phyloP scores from a whole-genome alignment of 2,113 vertebrate species.

The Periophthalmodon schlosseri region DNA sequence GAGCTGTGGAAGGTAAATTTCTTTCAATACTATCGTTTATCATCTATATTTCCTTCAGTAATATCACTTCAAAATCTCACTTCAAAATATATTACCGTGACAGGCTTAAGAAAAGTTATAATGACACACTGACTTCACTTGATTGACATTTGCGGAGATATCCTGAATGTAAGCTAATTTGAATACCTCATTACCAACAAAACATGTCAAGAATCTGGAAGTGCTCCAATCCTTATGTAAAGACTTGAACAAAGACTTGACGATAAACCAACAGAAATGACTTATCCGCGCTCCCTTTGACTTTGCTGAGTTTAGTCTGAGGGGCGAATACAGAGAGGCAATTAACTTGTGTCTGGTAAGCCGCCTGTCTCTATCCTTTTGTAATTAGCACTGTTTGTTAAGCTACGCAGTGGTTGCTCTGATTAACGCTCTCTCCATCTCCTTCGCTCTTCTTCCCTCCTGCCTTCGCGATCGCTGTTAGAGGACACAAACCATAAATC shows the following conservation, averaged over 20 bases:
- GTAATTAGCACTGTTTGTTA: constrained; percentile 81
- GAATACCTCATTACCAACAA: too few species aligned
- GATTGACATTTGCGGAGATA: too few species aligned
- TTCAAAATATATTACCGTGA: too few species aligned
- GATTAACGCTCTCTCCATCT: constrained; percentile 65
- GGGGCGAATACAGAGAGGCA: constrained; percentile 67
- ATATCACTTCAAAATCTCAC: too few species aligned
- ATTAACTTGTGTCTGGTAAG: constrained; percentile 78
- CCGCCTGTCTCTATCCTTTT: constrained; percentile 74
- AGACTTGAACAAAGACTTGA: not conserved
- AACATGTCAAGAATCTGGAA: not conserved
- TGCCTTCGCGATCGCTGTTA: constrained; percentile 21
- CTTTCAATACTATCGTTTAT: too few species aligned
- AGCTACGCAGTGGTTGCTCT: constrained; percentile 62
- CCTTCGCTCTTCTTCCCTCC: constrained; percentile 31
- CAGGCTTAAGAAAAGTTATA: too few species aligned
- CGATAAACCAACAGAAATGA: constrained; percentile 12
- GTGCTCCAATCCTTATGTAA: not conserved
- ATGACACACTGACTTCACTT: too few species aligned
- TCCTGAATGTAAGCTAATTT: too few species aligned
- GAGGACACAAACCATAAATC: constrained; percentile 2
- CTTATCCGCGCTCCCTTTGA: constrained; percentile 37
- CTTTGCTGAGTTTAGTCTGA: constrained; percentile 57
- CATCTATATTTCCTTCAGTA: too few species aligned
- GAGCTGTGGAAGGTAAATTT: too few species aligned